Evolutionary conservation across 2,797 vertebrate species (phyloP), one percentile per base, ranked within the genome.

Genomic region (Paedocypris micromegethes): DNA sequence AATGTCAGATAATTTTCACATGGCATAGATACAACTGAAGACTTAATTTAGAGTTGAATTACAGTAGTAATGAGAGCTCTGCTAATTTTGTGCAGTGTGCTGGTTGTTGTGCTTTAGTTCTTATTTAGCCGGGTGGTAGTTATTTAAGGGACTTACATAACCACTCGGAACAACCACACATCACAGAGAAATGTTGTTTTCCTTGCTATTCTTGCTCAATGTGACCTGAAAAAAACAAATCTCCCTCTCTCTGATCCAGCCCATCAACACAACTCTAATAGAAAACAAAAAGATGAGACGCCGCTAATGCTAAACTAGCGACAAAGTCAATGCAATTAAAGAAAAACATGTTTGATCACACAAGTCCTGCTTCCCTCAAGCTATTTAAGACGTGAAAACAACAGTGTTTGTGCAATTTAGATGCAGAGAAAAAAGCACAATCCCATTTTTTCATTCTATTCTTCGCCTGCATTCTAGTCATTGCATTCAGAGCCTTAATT

Each of bases 281-380:
- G 65, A 72, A 72, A 38, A 68, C 40, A 59, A 23, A 23, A 54
- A 77, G 72, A 77, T 72, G 73, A 78, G 76, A 71, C 45, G 43
- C 9, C 57, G 62, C 40, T 75, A 72, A 68, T 69, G 65, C 70
- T 72, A 75, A 75, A 68, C 58, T 64, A 73, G 58, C 60, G 39
- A 58, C 65, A 70, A 66, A 73, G 64, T 68, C 68, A 69, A 70
- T 72, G 58, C 74, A 77, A 78, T 80, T 77, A 75, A 76, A 73
- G 72, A 9, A 23, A 47, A 72, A 43, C 50, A 55, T 58, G 70
- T 66, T 64, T 71, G 66, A 72, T 77, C 71, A 70, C 64, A 6
- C 52, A 52, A 66, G 72, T 77, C 66, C 56, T 61, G 64, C 63
- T 74, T 68, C 45, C 70, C 67, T 50, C 46, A 71, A 68, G 65